These are phyloP conservation scores for Actinostola sp. DNA, from an alignment of 92 coral and sea anemone species.

Conservation along the genomic window DNA sequence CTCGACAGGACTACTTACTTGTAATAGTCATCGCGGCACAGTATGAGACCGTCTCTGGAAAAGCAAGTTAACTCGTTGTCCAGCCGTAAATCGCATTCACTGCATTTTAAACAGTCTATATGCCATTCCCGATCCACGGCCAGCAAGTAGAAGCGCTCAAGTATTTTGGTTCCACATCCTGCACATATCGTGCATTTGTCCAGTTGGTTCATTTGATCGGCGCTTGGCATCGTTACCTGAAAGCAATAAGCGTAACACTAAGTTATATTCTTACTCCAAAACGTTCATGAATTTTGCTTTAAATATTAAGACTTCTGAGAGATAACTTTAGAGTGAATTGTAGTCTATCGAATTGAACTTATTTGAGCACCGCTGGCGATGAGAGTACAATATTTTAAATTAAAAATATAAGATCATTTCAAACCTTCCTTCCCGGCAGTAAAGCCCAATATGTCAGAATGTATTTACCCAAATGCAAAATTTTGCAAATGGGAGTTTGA, in stretches of 20 bases:
- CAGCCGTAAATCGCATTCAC: constrained; percentile 80
- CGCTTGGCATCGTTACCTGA: constrained; percentile 73
- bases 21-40: constrained; percentile 92
- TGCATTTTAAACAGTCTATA: constrained; percentile 88
- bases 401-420: not conserved
- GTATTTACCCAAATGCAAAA: not conserved
- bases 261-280: too few species aligned
- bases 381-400: not conserved
- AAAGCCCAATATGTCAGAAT: not conserved
- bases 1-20: constrained; percentile 80
- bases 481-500: constrained; percentile 14
- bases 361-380: too few species aligned
- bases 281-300: not conserved
- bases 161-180: constrained; percentile 85
- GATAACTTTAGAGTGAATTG: too few species aligned
- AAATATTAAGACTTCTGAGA: too few species aligned
- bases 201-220: constrained; percentile 62
- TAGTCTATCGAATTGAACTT: too few species aligned
- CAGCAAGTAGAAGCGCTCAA: constrained; percentile 87
- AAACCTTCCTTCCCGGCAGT: not conserved
- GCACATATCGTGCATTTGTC: constrained; percentile 77
- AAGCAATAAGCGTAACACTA: constrained; percentile 1
- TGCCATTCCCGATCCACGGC: constrained; percentile 95
- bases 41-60: constrained; percentile 84
- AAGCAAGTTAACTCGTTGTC: constrained; percentile 94